phyloP scores from a whole-genome alignment of 2,797 vertebrate species.

The Halcyon chelicuti region DNA sequence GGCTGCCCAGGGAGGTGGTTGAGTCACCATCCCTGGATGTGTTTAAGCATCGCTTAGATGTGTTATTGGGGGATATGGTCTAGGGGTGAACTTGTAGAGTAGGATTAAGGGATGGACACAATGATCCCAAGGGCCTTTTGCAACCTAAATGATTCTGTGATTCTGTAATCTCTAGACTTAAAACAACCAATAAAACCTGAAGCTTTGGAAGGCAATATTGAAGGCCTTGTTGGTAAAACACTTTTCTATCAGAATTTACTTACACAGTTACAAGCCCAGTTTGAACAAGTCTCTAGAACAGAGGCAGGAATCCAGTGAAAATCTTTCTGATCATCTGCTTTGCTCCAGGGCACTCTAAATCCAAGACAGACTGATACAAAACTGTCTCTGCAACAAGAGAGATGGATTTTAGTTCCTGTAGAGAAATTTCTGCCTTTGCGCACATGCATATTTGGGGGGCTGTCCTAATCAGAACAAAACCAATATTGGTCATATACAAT shows the following conservation, averaged over 20 bases:
- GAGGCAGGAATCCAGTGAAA: background rate
- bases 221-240: background rate
- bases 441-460: accelerated
- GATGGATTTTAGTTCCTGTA: background rate
- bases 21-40: too few species aligned
- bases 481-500: background rate
- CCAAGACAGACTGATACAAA: background rate
- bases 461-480: background rate
- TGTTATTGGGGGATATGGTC: too few species aligned
- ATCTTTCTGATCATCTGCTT: background rate
- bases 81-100: too few species aligned
- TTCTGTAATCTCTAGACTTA: background rate
- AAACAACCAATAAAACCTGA: background rate
- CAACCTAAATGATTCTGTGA: too few species aligned
- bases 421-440: background rate
- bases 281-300: background rate
- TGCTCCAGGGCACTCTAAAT: background rate
- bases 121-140: too few species aligned
- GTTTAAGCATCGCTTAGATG: too few species aligned
- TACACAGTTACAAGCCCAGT: background rate
- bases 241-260: background rate
- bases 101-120: too few species aligned
- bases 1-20: too few species aligned
- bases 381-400: background rate
- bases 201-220: background rate